A percentile compares a stretch with the other conserved stretches of the same genome.
Conservation (phyloP, 2,888 invertebrate genomes). For the Silvanus unidentatus region DNA sequence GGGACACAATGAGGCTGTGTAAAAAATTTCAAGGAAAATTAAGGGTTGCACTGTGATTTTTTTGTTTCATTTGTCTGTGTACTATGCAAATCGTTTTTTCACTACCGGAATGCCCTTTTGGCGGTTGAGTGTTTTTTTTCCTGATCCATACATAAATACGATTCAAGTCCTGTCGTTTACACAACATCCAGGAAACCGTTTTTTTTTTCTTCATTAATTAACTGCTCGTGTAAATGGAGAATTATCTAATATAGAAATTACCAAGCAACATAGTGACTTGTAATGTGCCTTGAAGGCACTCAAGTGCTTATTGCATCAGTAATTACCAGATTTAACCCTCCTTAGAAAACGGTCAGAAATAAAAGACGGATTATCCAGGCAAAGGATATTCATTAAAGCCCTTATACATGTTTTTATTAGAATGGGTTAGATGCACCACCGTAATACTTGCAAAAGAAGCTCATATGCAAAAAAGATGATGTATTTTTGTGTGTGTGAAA, state of each 20-base stretch:
- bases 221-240: too few relatives aligned
- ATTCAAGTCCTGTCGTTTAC: too few relatives aligned
- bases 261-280: too few relatives aligned
- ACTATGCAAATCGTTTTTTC: slow-evolving; percentile 3
- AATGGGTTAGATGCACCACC: neutral
- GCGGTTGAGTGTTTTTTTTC: neutral
- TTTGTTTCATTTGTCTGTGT: neutral
- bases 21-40: neutral
- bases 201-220: too few relatives aligned
- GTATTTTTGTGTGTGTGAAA: too few relatives aligned
- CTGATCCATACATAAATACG: too few relatives aligned
- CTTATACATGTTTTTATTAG: slow-evolving; percentile 11
- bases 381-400: slow-evolving; percentile 36
- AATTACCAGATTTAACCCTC: slow-evolving; percentile 27
- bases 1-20: slow-evolving; percentile 6
- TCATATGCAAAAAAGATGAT: too few relatives aligned
- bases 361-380: slow-evolving; percentile 37
- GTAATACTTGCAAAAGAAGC: too few relatives aligned
- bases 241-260: too few relatives aligned
- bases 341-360: slow-evolving; percentile 25
- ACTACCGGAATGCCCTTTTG: slow-evolving; percentile 3
- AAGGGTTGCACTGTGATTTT: neutral
- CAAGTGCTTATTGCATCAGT: slow-evolving; percentile 19
- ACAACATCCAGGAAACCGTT: too few relatives aligned
- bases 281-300: slow-evolving; percentile 3